Conservation (phyloP, 2,888 invertebrate genomes). For the Apamea sordens region DNA sequence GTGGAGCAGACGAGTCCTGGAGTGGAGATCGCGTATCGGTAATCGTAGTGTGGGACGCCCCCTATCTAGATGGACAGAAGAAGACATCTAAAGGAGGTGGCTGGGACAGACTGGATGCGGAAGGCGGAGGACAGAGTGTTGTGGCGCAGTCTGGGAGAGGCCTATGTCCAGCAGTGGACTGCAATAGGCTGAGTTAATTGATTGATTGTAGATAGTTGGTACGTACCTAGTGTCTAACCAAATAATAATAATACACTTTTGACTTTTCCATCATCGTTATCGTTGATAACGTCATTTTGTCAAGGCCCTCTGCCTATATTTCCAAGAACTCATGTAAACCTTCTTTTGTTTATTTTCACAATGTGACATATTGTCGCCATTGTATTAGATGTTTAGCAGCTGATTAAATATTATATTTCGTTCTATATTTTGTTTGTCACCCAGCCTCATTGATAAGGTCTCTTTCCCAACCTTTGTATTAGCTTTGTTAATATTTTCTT, state of each 20-base stretch:
- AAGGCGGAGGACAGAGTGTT: too few relatives aligned
- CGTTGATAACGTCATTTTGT: neutral
- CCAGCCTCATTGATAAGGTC: conserved; percentile 53
- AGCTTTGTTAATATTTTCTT: conserved; percentile 53
- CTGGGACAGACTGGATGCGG: too few relatives aligned
- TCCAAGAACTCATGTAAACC: neutral
- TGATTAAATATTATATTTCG: conserved; percentile 61
- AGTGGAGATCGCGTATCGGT: too few relatives aligned
- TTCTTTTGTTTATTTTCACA: conserved; percentile 25
- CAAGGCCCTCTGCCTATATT: neutral
- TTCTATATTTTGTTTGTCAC: conserved; percentile 44
- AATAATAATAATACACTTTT: neutral
- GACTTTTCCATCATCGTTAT: neutral
- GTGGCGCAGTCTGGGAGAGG: too few relatives aligned
- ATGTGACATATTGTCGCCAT: conserved; percentile 42
- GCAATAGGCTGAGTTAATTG: too few relatives aligned
- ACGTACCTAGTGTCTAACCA: too few relatives aligned
- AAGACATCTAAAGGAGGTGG: too few relatives aligned
- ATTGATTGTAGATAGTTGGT: too few relatives aligned
- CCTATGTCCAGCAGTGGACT: too few relatives aligned
- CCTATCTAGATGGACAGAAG: too few relatives aligned
- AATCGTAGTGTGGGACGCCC: too few relatives aligned
- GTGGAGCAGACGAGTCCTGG: too few relatives aligned
- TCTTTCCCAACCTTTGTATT: conserved; percentile 37
- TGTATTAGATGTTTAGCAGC: conserved; percentile 55